Conservation (phyloP, 2,888 invertebrate genomes). For the Cantharis lateralis region DNA sequence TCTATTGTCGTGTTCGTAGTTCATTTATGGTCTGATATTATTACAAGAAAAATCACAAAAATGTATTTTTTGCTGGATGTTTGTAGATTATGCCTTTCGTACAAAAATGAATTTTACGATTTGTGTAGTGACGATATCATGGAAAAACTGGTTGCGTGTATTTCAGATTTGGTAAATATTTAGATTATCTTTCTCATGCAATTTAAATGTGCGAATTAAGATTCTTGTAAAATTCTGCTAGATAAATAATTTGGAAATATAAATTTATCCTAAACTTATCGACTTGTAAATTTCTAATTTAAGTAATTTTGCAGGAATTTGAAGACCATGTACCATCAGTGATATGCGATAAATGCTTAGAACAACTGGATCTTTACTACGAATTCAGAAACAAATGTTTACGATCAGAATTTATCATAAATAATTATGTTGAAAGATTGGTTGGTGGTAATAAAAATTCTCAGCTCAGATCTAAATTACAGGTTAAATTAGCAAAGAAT, state of each 20-base stretch:
- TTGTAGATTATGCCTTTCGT: slow-evolving; percentile 19
- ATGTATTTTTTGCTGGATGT: slow-evolving; percentile 15
- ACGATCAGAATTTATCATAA: slow-evolving; percentile 14
- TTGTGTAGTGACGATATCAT: slow-evolving; percentile 16
- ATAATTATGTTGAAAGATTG: slow-evolving; percentile 7
- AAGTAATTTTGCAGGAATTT: slow-evolving; percentile 15
- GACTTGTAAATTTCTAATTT: background rate
- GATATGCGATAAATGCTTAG: slow-evolving; percentile 11
- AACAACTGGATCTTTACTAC: slow-evolving; percentile 12
- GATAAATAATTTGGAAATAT: background rate
- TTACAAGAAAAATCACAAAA: background rate
- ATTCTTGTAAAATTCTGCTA: too few relatives aligned
- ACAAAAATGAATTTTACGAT: slow-evolving; percentile 12
- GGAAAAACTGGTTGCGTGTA: slow-evolving; percentile 12
- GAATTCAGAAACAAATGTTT: slow-evolving; percentile 20
- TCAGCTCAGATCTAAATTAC: slow-evolving; percentile 1
- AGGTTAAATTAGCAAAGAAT: background rate
- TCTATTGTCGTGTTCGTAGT: background rate
- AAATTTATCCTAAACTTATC: background rate
- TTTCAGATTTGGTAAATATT: slow-evolving; percentile 11
- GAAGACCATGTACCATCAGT: slow-evolving; percentile 12
- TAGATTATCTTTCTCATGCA: background rate
- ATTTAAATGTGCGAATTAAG: too few relatives aligned
- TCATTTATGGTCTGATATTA: background rate
- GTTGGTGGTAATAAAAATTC: background rate